Base-by-base conservation (phyloP, 2,113 vertebrate species). In the Passer montanus region DNA sequence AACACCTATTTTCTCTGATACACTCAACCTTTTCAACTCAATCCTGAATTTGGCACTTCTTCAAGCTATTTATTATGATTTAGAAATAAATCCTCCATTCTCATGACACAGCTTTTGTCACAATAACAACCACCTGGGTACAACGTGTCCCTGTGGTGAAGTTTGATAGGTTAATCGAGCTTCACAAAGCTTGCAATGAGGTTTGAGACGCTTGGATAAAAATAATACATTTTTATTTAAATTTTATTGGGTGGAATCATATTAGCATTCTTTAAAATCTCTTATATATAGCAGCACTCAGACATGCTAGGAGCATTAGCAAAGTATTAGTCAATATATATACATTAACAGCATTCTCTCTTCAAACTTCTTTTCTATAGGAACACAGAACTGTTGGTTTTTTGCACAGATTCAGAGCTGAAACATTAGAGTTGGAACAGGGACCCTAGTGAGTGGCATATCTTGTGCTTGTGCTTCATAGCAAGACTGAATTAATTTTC, bases 401-500 rank as follows among this genome's bases (percentile, higher is more conserved):
- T 33, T 22, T 33, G 47, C 12, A 13, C 16, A 74, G 9, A 30
- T 66, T 89, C 68, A 68, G 3, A 3, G 11, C 27, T 53, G 39
- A 93, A 91, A 73, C 28, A 67, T 75, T 91, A 68, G 37, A 82
- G 47, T 18, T 74, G 66, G 76, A 92, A 83, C 12, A 74, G 35
- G 28, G 59, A 87, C 52, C 41, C 60, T 92, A 82, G 66, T 88
- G 77, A 90, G 82, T 91, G 85, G 44, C 55, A 69, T 81, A 77
- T 62, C 81, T 91, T 78, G 19, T 58, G 13, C 55, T 93, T 87
- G 55, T 58, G 44, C 59, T 96, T 90, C 78, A 68, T 90, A 94
- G 82, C 56, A 94, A 95, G 91, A 86, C 41, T 90, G 89, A 95
- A 97, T 93, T 97, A 69, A 97, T 96, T 96, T 97, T 94, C 92